Percentiles rank a stretch among this genome's conserved stretches.
phyloP scores from a whole-genome alignment of 1,140 invertebrate species.

The Drosophila pruinosa region DNA sequence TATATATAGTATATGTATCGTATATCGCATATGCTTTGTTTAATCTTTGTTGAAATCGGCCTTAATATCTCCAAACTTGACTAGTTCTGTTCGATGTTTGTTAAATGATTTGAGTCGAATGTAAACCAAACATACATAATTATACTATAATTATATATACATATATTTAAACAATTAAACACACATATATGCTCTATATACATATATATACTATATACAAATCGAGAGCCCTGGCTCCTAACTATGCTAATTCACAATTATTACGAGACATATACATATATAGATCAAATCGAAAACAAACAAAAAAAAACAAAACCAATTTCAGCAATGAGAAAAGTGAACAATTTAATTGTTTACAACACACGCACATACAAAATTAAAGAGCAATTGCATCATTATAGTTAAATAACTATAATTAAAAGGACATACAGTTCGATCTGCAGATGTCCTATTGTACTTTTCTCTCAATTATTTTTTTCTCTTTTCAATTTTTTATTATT shows the following conservation, averaged over 20 bases:
- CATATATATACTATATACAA: constrained; percentile 1
- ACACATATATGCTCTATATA: constrained; percentile 6
- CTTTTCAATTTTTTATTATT: constrained; percentile 6
- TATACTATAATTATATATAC: constrained; percentile 4
- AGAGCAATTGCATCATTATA: not conserved
- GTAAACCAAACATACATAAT: constrained; percentile 1
- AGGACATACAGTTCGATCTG: not conserved
- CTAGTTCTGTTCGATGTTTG: constrained; percentile 15
- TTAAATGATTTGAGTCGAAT: constrained; percentile 4
- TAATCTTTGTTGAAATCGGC: constrained; percentile 19
- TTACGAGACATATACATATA: constrained; percentile 22
- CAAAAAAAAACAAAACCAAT: constrained; percentile 26
- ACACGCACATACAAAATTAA: constrained; percentile 21
- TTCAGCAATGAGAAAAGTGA: constrained; percentile 18
- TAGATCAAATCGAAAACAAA: constrained; percentile 33
- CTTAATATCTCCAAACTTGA: constrained; percentile 18
- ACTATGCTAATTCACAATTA: constrained; percentile 42
- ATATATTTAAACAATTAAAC: constrained; percentile 4
- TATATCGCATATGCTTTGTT: constrained; percentile 20
- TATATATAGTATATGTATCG: constrained; percentile 7
- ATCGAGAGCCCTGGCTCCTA: constrained; percentile 2
- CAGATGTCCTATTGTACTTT: not conserved
- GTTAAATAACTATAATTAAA: constrained; percentile 7
- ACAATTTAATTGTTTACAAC: constrained; percentile 61
- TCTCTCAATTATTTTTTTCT: constrained; percentile 2